Percentiles rank a stretch among this genome's conserved stretches.
Evolutionary conservation across 2,113 vertebrate species (phyloP).

Genomic region (Erpornis zantholeuca): DNA sequence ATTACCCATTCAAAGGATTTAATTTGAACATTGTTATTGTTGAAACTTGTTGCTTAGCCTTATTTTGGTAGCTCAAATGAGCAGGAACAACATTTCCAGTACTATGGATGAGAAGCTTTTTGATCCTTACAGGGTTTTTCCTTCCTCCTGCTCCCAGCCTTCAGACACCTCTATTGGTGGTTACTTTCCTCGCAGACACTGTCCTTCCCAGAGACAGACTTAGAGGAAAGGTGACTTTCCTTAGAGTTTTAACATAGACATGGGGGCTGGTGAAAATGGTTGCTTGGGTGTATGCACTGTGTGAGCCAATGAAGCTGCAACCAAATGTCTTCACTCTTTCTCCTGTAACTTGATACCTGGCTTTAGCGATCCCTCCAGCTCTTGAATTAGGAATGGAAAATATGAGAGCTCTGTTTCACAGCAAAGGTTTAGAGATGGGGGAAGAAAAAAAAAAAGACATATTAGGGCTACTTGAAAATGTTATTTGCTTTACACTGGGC

Average conservation of each 20-base stretch:
- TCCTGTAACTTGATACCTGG: conserved; percentile 58
- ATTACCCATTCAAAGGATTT: conserved; percentile 8
- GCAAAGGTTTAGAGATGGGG: not conserved
- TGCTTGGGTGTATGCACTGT: not conserved
- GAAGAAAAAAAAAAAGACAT: not conserved
- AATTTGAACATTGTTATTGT: not conserved
- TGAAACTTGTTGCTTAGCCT: not conserved
- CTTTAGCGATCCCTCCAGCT: conserved; percentile 44
- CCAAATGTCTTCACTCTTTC: conserved; percentile 55
- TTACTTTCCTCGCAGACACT: not conserved
- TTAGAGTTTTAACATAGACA: not conserved
- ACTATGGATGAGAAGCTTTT: not conserved
- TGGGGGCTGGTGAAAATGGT: not conserved
- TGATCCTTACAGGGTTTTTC: not conserved
- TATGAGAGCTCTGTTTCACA: conserved; percentile 33
- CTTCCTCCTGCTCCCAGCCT: not conserved
- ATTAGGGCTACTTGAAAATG: not conserved
- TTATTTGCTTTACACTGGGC: not conserved
- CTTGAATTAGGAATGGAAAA: conserved; percentile 67
- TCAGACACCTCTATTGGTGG: not conserved
- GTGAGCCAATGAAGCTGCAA: conserved; percentile 31
- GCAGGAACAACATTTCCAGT: conserved; percentile 7
- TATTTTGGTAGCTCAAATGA: conserved; percentile 1
- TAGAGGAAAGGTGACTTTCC: not conserved
- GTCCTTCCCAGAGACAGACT: not conserved